A percentile compares a stretch with the other conserved stretches of the same genome.
phyloP scores from a whole-genome alignment of 2,888 invertebrate species.

The Calameuta idolon region DNA sequence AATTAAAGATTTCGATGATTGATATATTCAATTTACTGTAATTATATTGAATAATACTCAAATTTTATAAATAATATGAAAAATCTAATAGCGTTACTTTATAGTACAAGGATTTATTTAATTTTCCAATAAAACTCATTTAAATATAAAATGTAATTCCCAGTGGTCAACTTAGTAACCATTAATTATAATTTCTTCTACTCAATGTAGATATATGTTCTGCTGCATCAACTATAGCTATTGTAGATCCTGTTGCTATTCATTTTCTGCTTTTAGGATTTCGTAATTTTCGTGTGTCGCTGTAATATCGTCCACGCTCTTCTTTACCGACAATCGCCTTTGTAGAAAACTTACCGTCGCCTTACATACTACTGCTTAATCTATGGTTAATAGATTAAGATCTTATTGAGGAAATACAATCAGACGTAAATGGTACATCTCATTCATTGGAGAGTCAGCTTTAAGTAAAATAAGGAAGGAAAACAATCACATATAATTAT shows the following conservation, averaged over 20 bases:
- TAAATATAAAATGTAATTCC: background rate
- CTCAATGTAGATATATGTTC: no score
- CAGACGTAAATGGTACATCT: background rate
- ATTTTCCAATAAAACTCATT: background rate
- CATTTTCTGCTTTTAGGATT: background rate
- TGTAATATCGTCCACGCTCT: background rate
- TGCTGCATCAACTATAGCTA: background rate
- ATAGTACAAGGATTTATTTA: background rate
- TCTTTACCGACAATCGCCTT: background rate
- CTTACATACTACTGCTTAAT: background rate
- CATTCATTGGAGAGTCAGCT: no score
- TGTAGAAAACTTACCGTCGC: background rate
- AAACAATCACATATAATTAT: background rate
- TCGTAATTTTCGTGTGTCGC: background rate
- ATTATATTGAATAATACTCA: background rate
- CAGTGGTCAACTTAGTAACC: background rate
- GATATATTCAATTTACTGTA: background rate
- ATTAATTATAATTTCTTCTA: background rate
- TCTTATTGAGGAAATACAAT: background rate
- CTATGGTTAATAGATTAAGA: background rate
- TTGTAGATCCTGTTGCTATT: background rate
- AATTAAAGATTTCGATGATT: background rate
- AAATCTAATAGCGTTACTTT: background rate
- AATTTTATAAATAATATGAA: background rate
- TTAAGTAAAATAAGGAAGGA: no score